Base-by-base conservation (phyloP, 2,888 invertebrate species). In the Andrena minutula region DNA sequence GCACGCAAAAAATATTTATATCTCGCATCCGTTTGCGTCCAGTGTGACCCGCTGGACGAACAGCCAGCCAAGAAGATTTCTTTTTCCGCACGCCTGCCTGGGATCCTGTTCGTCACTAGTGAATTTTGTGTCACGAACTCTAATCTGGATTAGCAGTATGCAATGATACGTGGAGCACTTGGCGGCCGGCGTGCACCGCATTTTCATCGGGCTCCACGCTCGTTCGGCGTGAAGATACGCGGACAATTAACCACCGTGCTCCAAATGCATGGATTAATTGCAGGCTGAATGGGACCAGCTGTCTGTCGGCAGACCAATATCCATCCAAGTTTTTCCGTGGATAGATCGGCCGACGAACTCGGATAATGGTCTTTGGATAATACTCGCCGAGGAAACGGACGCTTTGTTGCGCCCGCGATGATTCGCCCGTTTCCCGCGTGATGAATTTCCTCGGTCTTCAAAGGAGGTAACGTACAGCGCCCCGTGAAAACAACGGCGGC, bases 391-490 rank as follows among this genome's bases (percentile, higher is more conserved):
- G 58, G 68, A 30, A 30, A 23, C 56, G 32, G 32, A 63, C 61
- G 74, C 69, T 65, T 73, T 79, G 63, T 77, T 82, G 72, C 75
- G 66, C 32, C 8, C 35, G 74, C 70, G 70, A 81, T 80, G 81
- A 83, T 81, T 76, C 68, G 53, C 20, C 75, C 73, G 81, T 63
- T 83, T 75, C 72, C 61, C 64, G 75, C 63, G 72, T 63, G 75
- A 82, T 82, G 74, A 82, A 82, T 78, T 64, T 60, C 61, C 72
- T 56, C 75, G 58, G 47, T 60, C 82, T 63, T 74, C 83, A 74
- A 77, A 83, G 82, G 68, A 83, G 83, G 82, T 82, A 83, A 82
- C 82, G 83, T 82, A 77, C 70, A 32, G 28, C 53, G 26, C 32
- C 28, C 51, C 69, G 73, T 12, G 69, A 26, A 30, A 72, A 64